Evolutionary conservation across 1,140 invertebrate species (phyloP).

Genomic region (Ips nitidus): DNA sequence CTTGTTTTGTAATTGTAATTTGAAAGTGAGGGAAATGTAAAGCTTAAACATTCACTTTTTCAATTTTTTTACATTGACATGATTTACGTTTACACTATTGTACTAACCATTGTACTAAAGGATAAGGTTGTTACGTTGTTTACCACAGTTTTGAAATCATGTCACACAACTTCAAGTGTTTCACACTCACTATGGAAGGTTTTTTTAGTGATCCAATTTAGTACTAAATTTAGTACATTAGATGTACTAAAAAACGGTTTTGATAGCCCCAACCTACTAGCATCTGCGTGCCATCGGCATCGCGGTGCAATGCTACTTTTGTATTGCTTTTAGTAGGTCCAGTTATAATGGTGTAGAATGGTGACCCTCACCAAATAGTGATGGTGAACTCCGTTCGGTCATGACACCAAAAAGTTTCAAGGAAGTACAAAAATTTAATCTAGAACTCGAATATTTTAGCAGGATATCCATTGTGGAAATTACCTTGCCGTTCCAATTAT

Average conservation of each 20-base stretch:
- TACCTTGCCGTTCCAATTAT: too few species aligned
- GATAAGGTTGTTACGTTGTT: not conserved
- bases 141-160: too few species aligned
- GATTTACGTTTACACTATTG: not conserved
- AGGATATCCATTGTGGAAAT: too few species aligned
- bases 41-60: slow-evolving; percentile 8
- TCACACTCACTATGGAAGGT: too few species aligned
- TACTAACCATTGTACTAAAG: not conserved
- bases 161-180: too few species aligned
- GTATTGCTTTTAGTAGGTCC: slow-evolving; percentile 1
- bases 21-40: slow-evolving; percentile 5
- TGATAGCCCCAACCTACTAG: not conserved
- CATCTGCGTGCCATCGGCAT: not conserved
- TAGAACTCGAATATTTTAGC: too few species aligned
- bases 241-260: not conserved
- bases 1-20: not conserved
- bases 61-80: not conserved
- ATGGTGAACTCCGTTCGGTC: not conserved
- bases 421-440: too few species aligned
- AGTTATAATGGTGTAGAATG: not conserved
- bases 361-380: not conserved
- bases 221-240: slow-evolving; percentile 4
- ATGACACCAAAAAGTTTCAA: too few species aligned
- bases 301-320: slow-evolving; percentile 1
- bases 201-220: not conserved